Base-by-base conservation (phyloP, 2,888 invertebrate genomes). In the Dicranocentrus wangi region DNA sequence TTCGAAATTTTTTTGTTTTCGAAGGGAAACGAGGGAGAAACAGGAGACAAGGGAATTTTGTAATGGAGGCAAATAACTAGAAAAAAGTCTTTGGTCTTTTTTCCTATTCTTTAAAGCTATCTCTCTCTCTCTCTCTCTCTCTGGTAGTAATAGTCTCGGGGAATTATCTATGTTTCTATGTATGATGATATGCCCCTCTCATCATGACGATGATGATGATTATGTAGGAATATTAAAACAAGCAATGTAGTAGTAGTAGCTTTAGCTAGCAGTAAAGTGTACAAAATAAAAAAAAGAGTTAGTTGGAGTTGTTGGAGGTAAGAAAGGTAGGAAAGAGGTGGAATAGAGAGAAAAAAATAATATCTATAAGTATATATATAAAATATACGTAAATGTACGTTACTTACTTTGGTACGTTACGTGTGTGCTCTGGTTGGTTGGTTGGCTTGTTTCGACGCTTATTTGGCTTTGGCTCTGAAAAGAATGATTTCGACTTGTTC, bases 241-340 rank as follows among this genome's bases (percentile, higher is more conserved):
- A 58, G 58, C 58, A 27, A 27, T 60, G 15, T 60, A 27, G 27
- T 55, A 47, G 47, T 55, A 15, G 63, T 63, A 63, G 63, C 63
- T 63, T 63, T 63, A 63, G 63, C 63, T 63, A 63, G 63, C 63
- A 63, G 63, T 81, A 81, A 81, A 75, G 81, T 70, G 81, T 58
- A 70, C 65, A 51, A 76, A 81, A 58, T 73, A 72, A 75, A 81
- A 78, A 81, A 63, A 42, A 39, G 42, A 63, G 63, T 42, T 63
- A 65, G 73, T 71, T 63, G 75, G 69, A 75, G 70, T 75, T 47
- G 53, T 78, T 80, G 70, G 81, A 81, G 81, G 81, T 81, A 81
- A 81, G 81, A 81, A 76, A 81, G 81, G 81, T 81, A 81, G 81
- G 81, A 81, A 81, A 81, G 81, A 81, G 81, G 81, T 81, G 81